These are phyloP conservation scores for Anastrepha obliqua DNA, from an alignment of 1,140 invertebrate species.

Conservation along the genomic window DNA sequence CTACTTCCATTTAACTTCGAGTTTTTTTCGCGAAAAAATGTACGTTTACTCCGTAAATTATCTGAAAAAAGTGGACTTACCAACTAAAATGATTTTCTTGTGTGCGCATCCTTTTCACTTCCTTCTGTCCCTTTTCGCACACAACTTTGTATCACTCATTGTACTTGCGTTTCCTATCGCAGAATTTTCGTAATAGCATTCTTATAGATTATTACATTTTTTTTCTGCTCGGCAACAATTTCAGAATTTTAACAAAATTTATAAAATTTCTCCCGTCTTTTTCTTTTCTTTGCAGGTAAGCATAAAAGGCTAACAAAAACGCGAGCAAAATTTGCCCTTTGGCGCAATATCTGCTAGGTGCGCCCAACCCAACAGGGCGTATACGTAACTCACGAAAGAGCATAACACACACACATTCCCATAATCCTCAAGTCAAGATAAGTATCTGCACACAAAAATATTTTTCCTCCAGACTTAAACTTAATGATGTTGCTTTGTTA, in stretches of 20 bases:
- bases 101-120: no score
- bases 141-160: no score
- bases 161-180: no score
- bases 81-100: no score
- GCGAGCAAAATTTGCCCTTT: slow-evolving; percentile 28
- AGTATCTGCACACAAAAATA: slow-evolving; percentile 17
- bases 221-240: slow-evolving; percentile 26
- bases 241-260: slow-evolving; percentile 40
- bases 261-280: slow-evolving; percentile 17
- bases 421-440: slow-evolving; percentile 37
- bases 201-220: slow-evolving; percentile 37
- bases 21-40: no score
- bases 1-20: no score
- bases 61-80: no score
- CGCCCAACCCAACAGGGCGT: slow-evolving; percentile 14
- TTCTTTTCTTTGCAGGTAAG: slow-evolving; percentile 31
- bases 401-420: neutral
- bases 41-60: no score
- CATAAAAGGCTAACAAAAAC: neutral
- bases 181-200: no score
- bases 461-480: slow-evolving; percentile 23
- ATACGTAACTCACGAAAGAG: slow-evolving; percentile 33
- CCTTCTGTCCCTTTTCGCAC: no score
- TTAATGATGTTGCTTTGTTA: slow-evolving; percentile 52
- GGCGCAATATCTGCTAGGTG: neutral